A percentile compares a stretch with the other conserved stretches of the same genome.
These are phyloP conservation scores for Gasteruption jaculator DNA, from an alignment of 2,888 invertebrate species.

Conservation along the genomic window DNA sequence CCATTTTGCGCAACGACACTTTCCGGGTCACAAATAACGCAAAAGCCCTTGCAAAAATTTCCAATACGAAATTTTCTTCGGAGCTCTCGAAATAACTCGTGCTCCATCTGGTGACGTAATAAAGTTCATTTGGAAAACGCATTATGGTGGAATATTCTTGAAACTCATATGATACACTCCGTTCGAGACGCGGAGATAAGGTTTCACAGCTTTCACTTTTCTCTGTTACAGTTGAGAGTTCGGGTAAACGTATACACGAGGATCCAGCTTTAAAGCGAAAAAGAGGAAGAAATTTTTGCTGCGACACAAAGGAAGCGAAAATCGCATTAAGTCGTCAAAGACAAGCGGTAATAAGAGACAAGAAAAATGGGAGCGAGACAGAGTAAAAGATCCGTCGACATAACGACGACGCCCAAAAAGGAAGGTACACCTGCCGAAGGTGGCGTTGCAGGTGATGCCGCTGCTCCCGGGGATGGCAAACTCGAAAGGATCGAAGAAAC, in stretches of 20 bases:
- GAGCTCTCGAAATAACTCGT: no score
- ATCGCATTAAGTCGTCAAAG: no score
- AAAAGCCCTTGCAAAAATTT: no score
- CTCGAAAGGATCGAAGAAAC: slow-evolving; percentile 74
- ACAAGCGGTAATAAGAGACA: slow-evolving; percentile 16
- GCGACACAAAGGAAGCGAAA: slow-evolving; percentile 3
- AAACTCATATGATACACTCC: not conserved
- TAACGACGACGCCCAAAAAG: slow-evolving; percentile 67
- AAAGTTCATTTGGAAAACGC: no score
- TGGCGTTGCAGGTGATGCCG: slow-evolving; percentile 57
- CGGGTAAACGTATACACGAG: slow-evolving; percentile 14
- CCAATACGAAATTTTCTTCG: no score
- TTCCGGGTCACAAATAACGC: no score
- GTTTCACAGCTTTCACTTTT: slow-evolving; percentile 10
- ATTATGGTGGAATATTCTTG: no score
- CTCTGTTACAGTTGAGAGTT: slow-evolving; percentile 21
- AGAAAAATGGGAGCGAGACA: slow-evolving; percentile 75
- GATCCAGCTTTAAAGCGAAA: slow-evolving; percentile 5
- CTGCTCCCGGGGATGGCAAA: slow-evolving; percentile 54
- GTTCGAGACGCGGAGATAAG: slow-evolving; percentile 1
- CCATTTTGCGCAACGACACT: slow-evolving; percentile 7
- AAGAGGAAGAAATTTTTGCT: slow-evolving; percentile 5
- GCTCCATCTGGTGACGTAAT: no score
- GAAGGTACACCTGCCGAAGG: slow-evolving; percentile 52
- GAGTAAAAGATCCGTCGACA: slow-evolving; percentile 84